These are phyloP conservation scores for Cricetomys ansorgei DNA, from an alignment of 2,113 vertebrate genomes.

Conservation along the genomic window DNA sequence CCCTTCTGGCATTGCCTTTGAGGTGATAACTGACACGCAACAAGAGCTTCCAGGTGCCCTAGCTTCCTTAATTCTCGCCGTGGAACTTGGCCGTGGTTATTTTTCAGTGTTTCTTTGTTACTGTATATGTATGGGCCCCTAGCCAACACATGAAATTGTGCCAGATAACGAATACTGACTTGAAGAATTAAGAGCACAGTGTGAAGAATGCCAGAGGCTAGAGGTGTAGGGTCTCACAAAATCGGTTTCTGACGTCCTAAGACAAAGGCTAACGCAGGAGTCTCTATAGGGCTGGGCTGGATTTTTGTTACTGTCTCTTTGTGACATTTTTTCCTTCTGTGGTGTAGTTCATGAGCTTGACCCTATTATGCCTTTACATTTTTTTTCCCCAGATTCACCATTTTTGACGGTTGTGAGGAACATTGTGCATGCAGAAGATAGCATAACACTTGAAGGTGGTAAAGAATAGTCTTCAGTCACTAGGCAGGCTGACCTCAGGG, in stretches of 20 bases:
- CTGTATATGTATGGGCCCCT: background rate
- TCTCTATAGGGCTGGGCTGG: background rate
- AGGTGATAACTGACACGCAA: conserved; percentile 63
- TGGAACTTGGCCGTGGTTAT: conserved; percentile 21
- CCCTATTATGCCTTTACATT: background rate
- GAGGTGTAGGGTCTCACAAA: background rate
- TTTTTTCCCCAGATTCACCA: conserved; percentile 45
- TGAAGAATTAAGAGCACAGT: background rate
- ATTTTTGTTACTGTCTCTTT: background rate
- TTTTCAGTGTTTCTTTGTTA: conserved; percentile 53
- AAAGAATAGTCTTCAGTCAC: conserved; percentile 43
- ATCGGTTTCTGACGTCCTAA: background rate
- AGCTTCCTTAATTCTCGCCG: conserved; percentile 40
- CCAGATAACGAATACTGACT: background rate
- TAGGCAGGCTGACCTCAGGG: conserved; percentile 52
- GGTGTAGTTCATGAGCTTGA: background rate
- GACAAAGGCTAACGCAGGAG: background rate
- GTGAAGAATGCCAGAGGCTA: background rate
- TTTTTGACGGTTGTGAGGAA: background rate
- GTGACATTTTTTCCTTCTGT: conserved; percentile 28
- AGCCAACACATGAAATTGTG: conserved; percentile 37
- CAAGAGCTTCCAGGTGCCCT: conserved; percentile 46
- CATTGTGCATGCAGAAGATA: conserved; percentile 2
- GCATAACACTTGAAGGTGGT: conserved; percentile 10
- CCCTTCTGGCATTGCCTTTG: conserved; percentile 28